Evolutionary conservation across 2,797 vertebrate species (phyloP), one percentile per base, ranked within the genome.

Genomic region (Aphelocoma californica): DNA sequence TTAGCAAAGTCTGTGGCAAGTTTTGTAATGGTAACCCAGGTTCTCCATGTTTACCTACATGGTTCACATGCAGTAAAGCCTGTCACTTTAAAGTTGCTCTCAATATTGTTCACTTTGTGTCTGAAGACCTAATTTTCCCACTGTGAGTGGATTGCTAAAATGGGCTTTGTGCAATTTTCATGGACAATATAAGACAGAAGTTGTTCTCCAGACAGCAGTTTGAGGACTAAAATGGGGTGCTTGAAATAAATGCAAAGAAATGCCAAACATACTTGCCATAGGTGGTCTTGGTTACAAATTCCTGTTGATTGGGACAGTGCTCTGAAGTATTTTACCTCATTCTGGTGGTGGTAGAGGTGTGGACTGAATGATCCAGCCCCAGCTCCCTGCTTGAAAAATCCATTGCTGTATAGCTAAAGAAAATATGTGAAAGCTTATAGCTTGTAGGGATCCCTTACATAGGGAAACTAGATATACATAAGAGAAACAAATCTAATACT

Each of bases 151-250:
- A 26, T 16, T 65, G 14, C 26, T 79, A 24, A 69, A 81, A 84
- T 28, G 21, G 11, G 2, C 42, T 42, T 69, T 62, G 18, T 0
- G 0, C 34, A 65, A 3, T 74, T 91, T 81, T 51, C 4, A 6
- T 40, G 60, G 31, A 9, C 7, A 28, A 14, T 24, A 40, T 51
- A 74, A 83, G 11, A 29, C 2, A 50, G 38, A 72, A 74, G 28
- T n/a, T 83, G 34, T 32, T 81, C 58, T 72, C 62, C 31, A 26
- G 24, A 36, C 6, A 71, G 9, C 1, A 4, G 66, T 81, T 74
- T 47, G n/a, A 47, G n/a, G 17, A 57, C 29, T 65, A 56, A 80
- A 86, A 18, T 44, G 31, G 50, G 3, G 2, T 44, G 9, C 38
- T 80, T 1, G 6, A 75, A 80, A 40, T 32, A 45, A 90, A 75